Conservation (phyloP, 2,888 invertebrate species). For the Abrostola triplasia region DNA sequence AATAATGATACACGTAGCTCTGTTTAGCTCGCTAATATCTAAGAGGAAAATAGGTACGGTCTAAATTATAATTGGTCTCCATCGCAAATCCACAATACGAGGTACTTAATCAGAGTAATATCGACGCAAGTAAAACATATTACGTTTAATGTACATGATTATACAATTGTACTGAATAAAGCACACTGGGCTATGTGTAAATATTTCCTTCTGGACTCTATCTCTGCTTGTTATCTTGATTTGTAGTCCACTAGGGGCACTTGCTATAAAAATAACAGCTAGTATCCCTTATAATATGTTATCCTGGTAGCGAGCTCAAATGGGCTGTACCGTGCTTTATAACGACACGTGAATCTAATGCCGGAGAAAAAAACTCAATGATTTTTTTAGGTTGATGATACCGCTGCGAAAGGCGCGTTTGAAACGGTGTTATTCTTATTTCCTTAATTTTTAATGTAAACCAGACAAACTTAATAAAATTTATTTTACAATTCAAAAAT, state of each 20-base stretch:
- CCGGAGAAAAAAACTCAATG: constrained; percentile 58
- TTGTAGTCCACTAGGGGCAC: constrained; percentile 79
- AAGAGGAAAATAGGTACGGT: too few species aligned
- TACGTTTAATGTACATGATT: constrained; percentile 28
- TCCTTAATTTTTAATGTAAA: too few species aligned
- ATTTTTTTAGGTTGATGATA: constrained; percentile 64
- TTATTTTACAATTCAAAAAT: too few species aligned
- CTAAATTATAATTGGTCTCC: too few species aligned
- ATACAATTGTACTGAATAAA: constrained; percentile 59
- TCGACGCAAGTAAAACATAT: neutral
- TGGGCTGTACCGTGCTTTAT: constrained; percentile 73
- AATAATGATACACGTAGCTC: too few species aligned
- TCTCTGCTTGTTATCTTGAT: constrained; percentile 83
- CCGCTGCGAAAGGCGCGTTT: constrained; percentile 40
- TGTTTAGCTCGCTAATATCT: too few species aligned
- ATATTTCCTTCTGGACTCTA: constrained; percentile 73
- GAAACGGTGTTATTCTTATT: too few species aligned
- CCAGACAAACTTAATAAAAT: too few species aligned
- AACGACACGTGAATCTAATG: constrained; percentile 70
- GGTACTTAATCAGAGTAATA: neutral
- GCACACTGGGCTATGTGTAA: constrained; percentile 68
- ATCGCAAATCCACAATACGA: neutral
- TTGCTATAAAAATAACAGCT: constrained; percentile 79
- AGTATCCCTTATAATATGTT: constrained; percentile 72
- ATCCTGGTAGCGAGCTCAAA: constrained; percentile 69